Conservation (phyloP, 2,113 vertebrate genomes). For the Chaetops frenatus region DNA sequence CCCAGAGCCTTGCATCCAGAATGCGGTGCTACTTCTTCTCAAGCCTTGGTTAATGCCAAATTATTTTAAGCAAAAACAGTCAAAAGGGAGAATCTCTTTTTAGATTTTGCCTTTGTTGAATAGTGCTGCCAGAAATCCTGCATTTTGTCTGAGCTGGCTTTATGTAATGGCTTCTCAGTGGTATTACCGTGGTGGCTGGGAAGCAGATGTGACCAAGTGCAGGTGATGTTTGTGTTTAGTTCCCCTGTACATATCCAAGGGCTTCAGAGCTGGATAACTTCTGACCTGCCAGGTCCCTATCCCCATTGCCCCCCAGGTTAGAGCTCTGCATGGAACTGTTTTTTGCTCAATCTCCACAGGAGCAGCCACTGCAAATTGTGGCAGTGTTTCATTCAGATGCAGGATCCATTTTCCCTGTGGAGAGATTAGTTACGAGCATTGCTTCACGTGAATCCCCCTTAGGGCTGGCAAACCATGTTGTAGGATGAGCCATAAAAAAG, state of each 20-base stretch:
- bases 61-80: constrained; percentile 1
- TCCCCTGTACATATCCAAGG: neutral
- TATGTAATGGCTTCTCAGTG: neutral
- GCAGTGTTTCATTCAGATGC: neutral
- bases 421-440: neutral
- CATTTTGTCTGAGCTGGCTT: constrained; percentile 3
- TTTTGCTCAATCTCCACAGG: neutral
- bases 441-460: neutral
- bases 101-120: neutral
- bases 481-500: neutral
- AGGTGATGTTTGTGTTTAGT: neutral
- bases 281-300: neutral
- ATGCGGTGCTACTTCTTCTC: neutral
- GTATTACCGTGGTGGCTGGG: rapidly evolving
- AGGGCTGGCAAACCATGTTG: neutral
- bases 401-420: neutral
- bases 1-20: constrained; percentile 1
- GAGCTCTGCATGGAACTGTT: neutral
- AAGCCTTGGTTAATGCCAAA: constrained; percentile 16
- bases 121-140: neutral
- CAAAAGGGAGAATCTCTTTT: neutral
- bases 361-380: neutral
- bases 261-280: neutral
- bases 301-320: no score
- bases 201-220: neutral